Evolutionary conservation across 2,888 invertebrate genomes (phyloP).

Genomic region (Magallana nippona): DNA sequence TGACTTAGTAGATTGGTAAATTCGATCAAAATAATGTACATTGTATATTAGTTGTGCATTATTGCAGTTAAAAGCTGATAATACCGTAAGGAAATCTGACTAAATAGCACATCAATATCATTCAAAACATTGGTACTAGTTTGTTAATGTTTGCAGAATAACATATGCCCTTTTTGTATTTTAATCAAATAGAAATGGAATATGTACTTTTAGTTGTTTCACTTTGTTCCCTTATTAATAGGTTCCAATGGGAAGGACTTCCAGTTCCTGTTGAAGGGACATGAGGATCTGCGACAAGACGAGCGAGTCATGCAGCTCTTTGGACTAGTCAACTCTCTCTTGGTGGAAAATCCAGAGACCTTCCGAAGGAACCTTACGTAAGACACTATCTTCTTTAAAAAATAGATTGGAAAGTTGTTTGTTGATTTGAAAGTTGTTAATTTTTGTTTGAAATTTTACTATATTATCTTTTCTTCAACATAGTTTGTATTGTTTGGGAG

Average conservation of each 20-base stretch:
- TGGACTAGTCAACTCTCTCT: slow-evolving; percentile 96
- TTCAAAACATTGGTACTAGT: no score
- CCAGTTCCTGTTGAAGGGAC: slow-evolving; percentile 98
- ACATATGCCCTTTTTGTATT: no score
- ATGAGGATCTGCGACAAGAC: slow-evolving; percentile 98
- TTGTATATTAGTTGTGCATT: no score
- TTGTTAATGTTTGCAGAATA: no score
- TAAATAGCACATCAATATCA: no score
- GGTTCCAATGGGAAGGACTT: slow-evolving; percentile 99
- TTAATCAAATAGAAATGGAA: no score
- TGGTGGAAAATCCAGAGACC: slow-evolving; percentile 97
- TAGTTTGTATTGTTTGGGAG: no score
- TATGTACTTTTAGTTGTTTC: neutral
- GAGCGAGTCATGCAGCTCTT: slow-evolving; percentile 99
- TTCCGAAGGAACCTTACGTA: slow-evolving; percentile 90
- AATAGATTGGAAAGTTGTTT: neutral
- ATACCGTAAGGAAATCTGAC: no score
- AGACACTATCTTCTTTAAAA: slow-evolving; percentile 53
- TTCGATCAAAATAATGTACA: no score
- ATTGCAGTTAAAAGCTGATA: no score
- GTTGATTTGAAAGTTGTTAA: neutral
- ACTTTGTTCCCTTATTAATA: slow-evolving; percentile 71
- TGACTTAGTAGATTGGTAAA: neutral
- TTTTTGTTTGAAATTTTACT: no score
- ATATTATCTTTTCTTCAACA: no score